A percentile compares a stretch with the other conserved stretches of the same genome.
Evolutionary conservation across 37 sponge, comb jelly and placozoan species (phyloP).

Genomic region (Aplysina aerophoba): DNA sequence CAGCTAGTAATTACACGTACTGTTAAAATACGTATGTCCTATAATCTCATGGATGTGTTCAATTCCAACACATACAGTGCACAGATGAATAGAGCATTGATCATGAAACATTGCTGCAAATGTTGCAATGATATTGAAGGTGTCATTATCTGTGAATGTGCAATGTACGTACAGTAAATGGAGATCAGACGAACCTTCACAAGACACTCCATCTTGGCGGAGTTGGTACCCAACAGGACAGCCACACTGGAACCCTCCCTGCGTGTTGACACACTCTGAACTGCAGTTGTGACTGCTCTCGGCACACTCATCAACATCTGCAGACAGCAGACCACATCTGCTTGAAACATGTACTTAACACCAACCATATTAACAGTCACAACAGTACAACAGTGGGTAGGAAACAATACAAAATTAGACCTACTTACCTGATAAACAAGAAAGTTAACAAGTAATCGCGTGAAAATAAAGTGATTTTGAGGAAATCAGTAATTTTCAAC

Average conservation of each 20-base stretch:
- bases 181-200: no score
- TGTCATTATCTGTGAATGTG: no score
- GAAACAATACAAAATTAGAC: neutral
- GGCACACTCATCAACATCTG: slow-evolving; percentile 5
- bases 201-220: neutral
- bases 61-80: no score
- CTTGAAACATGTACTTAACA: neutral
- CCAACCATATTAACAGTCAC: neutral
- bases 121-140: neutral
- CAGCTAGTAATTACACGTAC: no score
- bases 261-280: neutral
- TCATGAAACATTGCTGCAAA: neutral
- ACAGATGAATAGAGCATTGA: neutral
- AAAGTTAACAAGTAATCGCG: neutral
- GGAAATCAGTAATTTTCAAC: no score
- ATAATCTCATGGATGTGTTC: no score
- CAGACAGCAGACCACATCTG: neutral
- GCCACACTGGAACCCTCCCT: neutral
- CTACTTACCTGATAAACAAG: no score
- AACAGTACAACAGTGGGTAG: neutral
- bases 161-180: no score
- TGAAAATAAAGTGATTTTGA: neutral
- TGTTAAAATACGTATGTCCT: no score
- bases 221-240: neutral
- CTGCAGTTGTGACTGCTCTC: neutral